phyloP scores from a whole-genome alignment of 2,113 vertebrate species.

The Caloenas nicobarica region DNA sequence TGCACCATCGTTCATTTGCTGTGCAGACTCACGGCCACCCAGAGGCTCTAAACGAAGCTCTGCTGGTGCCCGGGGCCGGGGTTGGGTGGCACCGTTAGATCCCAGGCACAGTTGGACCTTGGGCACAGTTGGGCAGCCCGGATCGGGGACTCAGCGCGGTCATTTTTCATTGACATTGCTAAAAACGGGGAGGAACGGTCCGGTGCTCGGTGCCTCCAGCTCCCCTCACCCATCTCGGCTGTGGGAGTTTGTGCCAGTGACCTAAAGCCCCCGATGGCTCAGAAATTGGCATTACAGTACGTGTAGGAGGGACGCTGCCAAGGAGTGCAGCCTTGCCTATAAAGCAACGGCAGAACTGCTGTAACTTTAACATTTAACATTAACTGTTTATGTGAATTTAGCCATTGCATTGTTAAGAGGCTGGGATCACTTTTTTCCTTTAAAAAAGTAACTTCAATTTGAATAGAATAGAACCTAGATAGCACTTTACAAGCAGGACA shows the following conservation, averaged over 20 bases:
- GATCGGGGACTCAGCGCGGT: accelerated
- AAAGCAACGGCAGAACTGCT: neutral
- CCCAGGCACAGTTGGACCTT: neutral
- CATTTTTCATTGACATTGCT: neutral
- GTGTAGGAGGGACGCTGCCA: neutral
- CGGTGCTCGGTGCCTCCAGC: neutral
- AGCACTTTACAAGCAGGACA: neutral
- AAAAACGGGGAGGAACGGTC: neutral
- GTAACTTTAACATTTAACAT: neutral
- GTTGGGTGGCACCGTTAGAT: neutral
- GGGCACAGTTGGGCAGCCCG: neutral
- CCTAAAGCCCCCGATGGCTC: neutral
- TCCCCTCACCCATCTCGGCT: neutral
- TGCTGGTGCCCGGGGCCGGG: neutral
- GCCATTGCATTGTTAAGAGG: too few species aligned
- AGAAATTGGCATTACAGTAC: accelerated
- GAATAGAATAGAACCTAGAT: neutral
- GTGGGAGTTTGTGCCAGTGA: neutral
- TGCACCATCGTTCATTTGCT: too few species aligned
- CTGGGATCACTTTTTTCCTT: neutral
- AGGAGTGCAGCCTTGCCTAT: neutral
- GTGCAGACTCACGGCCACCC: neutral
- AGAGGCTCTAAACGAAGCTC: neutral
- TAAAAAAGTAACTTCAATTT: neutral
- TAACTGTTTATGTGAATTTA: neutral